phyloP scores from a whole-genome alignment of 64 coral and sea anemone species.

The Pocillopora damicornis region DNA sequence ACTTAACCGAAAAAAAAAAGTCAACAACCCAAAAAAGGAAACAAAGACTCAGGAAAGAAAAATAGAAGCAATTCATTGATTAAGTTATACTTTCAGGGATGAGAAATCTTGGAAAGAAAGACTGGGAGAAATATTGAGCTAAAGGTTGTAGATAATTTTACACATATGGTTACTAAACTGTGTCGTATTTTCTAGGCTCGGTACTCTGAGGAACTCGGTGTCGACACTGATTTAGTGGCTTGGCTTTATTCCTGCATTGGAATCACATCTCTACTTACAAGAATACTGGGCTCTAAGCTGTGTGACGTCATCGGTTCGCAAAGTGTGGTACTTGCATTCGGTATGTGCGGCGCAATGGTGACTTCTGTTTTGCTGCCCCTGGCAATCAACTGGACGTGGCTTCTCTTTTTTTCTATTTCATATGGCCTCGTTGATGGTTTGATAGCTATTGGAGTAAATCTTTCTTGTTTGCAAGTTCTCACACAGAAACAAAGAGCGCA shows the following conservation, averaged over 20 bases:
- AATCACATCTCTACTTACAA: constrained; percentile 1
- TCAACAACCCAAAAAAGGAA: too few species aligned
- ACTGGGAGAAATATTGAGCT: too few species aligned
- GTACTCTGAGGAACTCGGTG: constrained; percentile 34
- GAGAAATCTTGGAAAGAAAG: too few species aligned
- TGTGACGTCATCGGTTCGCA: background rate
- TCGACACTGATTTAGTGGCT: background rate
- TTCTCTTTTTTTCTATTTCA: constrained; percentile 1
- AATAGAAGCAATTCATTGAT: too few species aligned
- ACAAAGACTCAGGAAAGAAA: too few species aligned
- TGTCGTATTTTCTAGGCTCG: constrained; percentile 2
- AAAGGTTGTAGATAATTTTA: too few species aligned
- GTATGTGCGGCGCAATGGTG: background rate
- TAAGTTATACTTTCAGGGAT: too few species aligned
- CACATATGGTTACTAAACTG: background rate
- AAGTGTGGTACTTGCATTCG: background rate
- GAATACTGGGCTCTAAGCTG: constrained; percentile 18
- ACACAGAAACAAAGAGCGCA: constrained; percentile 29
- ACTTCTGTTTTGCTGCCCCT: background rate
- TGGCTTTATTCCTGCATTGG: constrained; percentile 25
- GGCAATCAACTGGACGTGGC: constrained; percentile 1
- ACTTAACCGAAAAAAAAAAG: too few species aligned
- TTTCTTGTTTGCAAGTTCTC: background rate
- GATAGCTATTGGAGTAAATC: constrained; percentile 9
- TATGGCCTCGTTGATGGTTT: constrained; percentile 20